These are phyloP conservation scores for Dryobotodes eremita DNA, from an alignment of 2,888 invertebrate species.

Conservation along the genomic window DNA sequence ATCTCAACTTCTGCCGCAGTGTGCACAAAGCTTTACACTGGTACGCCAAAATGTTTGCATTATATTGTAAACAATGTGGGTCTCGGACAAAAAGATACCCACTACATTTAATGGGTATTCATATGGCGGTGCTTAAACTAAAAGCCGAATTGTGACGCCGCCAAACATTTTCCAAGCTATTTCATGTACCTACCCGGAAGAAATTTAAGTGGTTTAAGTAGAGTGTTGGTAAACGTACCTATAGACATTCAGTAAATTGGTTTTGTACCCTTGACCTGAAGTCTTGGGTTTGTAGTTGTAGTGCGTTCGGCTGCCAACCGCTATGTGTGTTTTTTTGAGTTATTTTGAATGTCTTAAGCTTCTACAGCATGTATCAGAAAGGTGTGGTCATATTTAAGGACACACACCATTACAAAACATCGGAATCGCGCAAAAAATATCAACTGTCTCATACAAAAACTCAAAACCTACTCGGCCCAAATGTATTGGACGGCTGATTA, in stretches of 20 bases:
- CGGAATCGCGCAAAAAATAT: no score
- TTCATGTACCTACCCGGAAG: slow-evolving; percentile 57
- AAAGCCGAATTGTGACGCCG: slow-evolving; percentile 75
- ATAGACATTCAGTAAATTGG: neutral
- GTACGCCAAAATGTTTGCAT: slow-evolving; percentile 73
- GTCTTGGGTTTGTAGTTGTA: neutral
- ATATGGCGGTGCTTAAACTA: slow-evolving; percentile 78
- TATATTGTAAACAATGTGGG: slow-evolving; percentile 75
- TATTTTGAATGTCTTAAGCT: no score
- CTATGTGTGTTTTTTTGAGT: no score
- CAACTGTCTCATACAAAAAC: no score
- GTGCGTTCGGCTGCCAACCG: no score
- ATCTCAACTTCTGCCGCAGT: neutral
- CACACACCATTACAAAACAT: no score
- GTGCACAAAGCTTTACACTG: slow-evolving; percentile 65
- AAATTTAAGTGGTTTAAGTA: slow-evolving; percentile 23
- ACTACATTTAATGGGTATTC: slow-evolving; percentile 77
- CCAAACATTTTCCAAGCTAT: slow-evolving; percentile 63
- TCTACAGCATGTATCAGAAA: no score
- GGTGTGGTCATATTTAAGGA: no score
- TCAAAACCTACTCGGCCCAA: no score
- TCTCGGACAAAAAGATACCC: slow-evolving; percentile 76
- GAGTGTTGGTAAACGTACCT: neutral
- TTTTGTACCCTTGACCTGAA: neutral
- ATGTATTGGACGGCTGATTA: no score